Conservation (phyloP, 1,140 invertebrate species). For the Drosophila lacteicornis region DNA sequence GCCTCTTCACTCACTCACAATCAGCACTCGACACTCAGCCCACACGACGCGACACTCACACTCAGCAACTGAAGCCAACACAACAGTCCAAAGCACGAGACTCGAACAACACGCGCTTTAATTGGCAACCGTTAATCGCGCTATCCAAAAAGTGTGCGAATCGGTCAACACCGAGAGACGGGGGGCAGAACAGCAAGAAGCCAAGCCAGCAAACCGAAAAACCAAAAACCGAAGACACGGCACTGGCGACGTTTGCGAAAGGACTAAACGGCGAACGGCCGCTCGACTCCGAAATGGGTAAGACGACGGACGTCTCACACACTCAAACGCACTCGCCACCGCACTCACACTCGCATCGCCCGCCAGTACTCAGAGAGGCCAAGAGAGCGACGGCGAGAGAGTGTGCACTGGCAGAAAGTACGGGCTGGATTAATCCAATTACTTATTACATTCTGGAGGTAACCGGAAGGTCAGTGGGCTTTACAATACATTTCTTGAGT, state of each 20-base stretch:
- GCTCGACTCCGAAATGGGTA: slow-evolving; percentile 65
- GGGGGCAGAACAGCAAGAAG: slow-evolving; percentile 16
- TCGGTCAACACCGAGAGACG: slow-evolving; percentile 26
- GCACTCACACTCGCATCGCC: slow-evolving; percentile 28
- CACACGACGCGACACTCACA: neutral
- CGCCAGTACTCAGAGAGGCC: slow-evolving; percentile 17
- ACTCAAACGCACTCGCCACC: slow-evolving; percentile 49
- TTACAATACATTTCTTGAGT: too few species aligned
- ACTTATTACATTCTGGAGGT: too few species aligned
- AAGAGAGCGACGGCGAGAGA: slow-evolving; percentile 47
- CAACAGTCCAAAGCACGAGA: slow-evolving; percentile 36
- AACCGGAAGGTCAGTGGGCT: too few species aligned
- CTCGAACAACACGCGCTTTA: slow-evolving; percentile 47
- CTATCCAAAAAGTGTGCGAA: slow-evolving; percentile 40
- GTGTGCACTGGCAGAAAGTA: slow-evolving; percentile 12
- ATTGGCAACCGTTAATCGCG: slow-evolving; percentile 55
- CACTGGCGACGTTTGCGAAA: slow-evolving; percentile 79
- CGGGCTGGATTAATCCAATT: neutral
- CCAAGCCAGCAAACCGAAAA: slow-evolving; percentile 30
- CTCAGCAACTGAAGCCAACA: slow-evolving; percentile 1
- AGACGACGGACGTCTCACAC: slow-evolving; percentile 57
- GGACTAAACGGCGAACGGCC: slow-evolving; percentile 71
- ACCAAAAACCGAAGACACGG: slow-evolving; percentile 65
- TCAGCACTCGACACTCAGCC: slow-evolving; percentile 7
- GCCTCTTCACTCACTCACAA: slow-evolving; percentile 45